A percentile compares a stretch with the other conserved stretches of the same genome.
Conservation (phyloP, 2,888 invertebrate species). For the Andrena flavipes region DNA sequence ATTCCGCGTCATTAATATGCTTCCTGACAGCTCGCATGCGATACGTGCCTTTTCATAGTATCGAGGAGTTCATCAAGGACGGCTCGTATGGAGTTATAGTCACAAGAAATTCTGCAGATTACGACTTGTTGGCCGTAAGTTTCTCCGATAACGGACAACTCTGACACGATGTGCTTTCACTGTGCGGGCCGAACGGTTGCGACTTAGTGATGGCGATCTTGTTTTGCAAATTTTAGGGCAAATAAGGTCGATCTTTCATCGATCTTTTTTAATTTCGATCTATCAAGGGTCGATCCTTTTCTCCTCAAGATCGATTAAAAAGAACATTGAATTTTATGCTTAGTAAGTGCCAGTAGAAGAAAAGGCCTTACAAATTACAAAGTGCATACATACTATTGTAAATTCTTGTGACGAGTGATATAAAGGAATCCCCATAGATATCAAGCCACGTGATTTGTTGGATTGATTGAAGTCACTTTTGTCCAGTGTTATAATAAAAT, state of each 20-base stretch:
- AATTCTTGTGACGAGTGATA: too few species aligned
- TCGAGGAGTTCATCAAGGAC: constrained; percentile 74
- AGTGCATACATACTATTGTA: too few species aligned
- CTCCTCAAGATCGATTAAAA: too few species aligned
- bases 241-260: not conserved
- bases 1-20: constrained; percentile 76
- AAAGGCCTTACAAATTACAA: too few species aligned
- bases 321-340: too few species aligned
- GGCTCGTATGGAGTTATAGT: constrained; percentile 73
- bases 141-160: not conserved
- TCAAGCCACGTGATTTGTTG: too few species aligned
- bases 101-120: constrained; percentile 63
- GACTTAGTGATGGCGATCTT: not conserved
- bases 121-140: constrained; percentile 71
- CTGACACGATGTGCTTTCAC: constrained; percentile 32
- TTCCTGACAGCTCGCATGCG: constrained; percentile 64
- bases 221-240: not conserved
- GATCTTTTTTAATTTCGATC: too few species aligned
- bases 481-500: too few species aligned
- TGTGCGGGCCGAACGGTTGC: not conserved
- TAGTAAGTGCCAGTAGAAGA: too few species aligned
- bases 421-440: too few species aligned
- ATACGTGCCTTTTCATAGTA: constrained; percentile 70
- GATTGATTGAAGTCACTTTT: too few species aligned
- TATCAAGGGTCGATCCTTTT: too few species aligned